These are phyloP conservation scores for Fratercula arctica DNA, from an alignment of 2,797 vertebrate genomes.

Conservation along the genomic window DNA sequence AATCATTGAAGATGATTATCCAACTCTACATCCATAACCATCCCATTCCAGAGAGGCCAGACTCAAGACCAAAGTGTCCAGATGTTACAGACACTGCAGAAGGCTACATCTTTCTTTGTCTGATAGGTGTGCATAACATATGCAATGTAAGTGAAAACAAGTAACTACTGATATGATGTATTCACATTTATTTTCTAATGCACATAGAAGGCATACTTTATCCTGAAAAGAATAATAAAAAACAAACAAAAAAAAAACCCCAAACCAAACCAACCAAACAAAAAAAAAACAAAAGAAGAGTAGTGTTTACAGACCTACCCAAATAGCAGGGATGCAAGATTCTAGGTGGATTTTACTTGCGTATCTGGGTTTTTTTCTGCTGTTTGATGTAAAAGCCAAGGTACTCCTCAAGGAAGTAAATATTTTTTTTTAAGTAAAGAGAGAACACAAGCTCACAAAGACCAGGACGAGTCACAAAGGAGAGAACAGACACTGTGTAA, in stretches of 20 bases:
- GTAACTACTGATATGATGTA: not conserved
- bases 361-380: not conserved
- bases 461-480: not conserved
- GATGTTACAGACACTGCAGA: not conserved
- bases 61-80: not conserved
- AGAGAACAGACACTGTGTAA: not conserved
- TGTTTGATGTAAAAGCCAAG: not conserved
- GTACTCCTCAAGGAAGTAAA: not conserved
- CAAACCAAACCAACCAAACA: not conserved
- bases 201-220: not conserved
- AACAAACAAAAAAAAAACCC: not conserved
- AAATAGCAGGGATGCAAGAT: not conserved
- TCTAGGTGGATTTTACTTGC: not conserved
- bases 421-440: not conserved
- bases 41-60: not conserved
- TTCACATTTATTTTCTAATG: not conserved
- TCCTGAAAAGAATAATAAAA: no score
- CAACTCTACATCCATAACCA: not conserved
- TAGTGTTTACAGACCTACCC: not conserved
- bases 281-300: not conserved
- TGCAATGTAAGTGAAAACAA: not conserved
- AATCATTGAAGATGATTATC: not conserved
- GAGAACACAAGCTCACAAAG: not conserved
- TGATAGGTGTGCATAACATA: not conserved
- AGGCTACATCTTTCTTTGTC: not conserved